These are phyloP conservation scores for Polydrusus pterygomalis DNA, from an alignment of 2,888 invertebrate genomes.

Conservation along the genomic window DNA sequence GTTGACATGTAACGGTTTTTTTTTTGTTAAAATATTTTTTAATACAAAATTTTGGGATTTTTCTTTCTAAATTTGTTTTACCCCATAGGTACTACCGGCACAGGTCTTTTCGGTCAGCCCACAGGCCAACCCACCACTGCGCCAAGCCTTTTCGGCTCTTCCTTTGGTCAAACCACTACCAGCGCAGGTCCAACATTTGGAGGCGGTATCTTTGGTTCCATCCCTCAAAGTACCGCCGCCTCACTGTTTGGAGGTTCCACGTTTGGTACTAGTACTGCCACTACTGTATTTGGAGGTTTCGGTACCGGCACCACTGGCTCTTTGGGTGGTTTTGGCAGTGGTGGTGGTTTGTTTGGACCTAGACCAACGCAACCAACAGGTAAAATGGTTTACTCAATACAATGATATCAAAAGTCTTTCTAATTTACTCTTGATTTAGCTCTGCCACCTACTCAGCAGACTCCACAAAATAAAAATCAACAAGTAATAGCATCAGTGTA, in stretches of 20 bases:
- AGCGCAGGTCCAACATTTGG: slow-evolving; percentile 63
- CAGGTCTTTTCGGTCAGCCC: slow-evolving; percentile 46
- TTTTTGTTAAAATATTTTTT: background rate
- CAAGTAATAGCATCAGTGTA: slow-evolving; percentile 73
- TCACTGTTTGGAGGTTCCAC: slow-evolving; percentile 64
- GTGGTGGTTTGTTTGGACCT: slow-evolving; percentile 65
- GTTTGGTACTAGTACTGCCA: slow-evolving; percentile 67
- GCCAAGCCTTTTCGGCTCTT: slow-evolving; percentile 61
- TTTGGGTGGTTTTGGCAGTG: slow-evolving; percentile 70
- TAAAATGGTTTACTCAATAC: slow-evolving; percentile 7
- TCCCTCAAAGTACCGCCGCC: slow-evolving; percentile 63
- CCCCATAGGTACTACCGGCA: slow-evolving; percentile 25
- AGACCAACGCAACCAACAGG: slow-evolving; percentile 72
- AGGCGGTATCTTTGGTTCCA: slow-evolving; percentile 65
- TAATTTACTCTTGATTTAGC: slow-evolving; percentile 28
- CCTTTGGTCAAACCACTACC: slow-evolving; percentile 67
- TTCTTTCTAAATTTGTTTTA: background rate
- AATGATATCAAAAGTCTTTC: no score
- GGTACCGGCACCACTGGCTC: slow-evolving; percentile 66
- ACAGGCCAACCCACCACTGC: slow-evolving; percentile 58
- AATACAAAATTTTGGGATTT: background rate
- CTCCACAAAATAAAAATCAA: slow-evolving; percentile 64
- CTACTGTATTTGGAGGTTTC: slow-evolving; percentile 69
- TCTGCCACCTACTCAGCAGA: slow-evolving; percentile 59
- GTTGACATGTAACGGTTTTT: background rate